Evolutionary conservation across 2,888 invertebrate species (phyloP).

Genomic region (Drosophila gaucha): DNA sequence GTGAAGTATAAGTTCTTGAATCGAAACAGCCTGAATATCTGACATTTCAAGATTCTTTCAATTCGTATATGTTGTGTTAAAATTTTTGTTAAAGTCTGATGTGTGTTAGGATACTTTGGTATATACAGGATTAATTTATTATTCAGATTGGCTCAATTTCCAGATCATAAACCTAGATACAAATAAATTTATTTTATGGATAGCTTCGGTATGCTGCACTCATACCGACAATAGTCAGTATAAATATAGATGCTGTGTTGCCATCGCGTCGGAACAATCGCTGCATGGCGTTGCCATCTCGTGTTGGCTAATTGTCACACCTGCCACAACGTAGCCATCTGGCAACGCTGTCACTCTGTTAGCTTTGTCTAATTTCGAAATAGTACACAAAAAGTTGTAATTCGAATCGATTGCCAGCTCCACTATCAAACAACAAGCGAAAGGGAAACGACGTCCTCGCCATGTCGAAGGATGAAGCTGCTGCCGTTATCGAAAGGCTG

Average conservation of each 20-base stretch:
- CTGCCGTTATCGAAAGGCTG: neutral
- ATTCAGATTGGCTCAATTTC: neutral
- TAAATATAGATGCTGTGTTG: neutral
- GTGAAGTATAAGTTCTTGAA: neutral
- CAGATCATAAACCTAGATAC: neutral
- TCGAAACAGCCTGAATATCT: neutral
- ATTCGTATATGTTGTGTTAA: neutral
- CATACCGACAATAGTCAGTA: neutral
- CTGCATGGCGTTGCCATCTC: slow-evolving; percentile 18
- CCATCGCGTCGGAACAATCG: neutral
- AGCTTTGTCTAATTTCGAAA: neutral
- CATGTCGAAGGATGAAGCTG: slow-evolving; percentile 46
- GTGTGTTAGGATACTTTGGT: neutral
- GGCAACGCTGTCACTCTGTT: slow-evolving; percentile 29
- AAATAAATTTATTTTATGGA: neutral
- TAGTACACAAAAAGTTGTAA: slow-evolving; percentile 7
- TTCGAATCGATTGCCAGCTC: slow-evolving; percentile 9
- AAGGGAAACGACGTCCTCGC: slow-evolving; percentile 11
- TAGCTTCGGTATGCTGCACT: neutral
- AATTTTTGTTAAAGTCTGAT: neutral
- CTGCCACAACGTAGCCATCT: slow-evolving; percentile 12
- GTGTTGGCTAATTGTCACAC: neutral
- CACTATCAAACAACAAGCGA: slow-evolving; percentile 17
- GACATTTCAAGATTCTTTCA: neutral
- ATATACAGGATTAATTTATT: neutral